phyloP scores from a whole-genome alignment of 2,797 vertebrate species.

The Xyrichtys novacula region DNA sequence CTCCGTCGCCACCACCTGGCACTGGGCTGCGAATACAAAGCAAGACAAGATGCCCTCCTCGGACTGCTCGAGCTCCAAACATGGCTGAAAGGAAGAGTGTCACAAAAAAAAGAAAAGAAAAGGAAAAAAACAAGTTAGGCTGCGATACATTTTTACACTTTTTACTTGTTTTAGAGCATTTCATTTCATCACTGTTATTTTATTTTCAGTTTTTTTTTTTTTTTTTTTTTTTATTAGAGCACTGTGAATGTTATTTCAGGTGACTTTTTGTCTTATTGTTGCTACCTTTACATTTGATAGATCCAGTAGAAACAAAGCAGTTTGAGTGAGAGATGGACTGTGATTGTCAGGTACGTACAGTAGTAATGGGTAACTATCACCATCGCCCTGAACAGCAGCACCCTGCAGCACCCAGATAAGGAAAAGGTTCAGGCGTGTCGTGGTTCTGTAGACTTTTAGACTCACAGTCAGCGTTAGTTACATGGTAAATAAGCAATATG shows the following conservation, averaged over 20 bases:
- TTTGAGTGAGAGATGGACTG: constrained; percentile 35
- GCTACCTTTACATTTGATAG: constrained; percentile 62
- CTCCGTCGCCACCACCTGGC: constrained; percentile 77
- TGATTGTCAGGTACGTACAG: constrained; percentile 24
- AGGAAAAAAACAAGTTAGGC: constrained; percentile 47
- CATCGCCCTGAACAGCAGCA: constrained; percentile 4
- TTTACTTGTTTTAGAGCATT: constrained; percentile 65
- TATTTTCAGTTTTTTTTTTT: constrained; percentile 48
- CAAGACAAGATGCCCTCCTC: constrained; percentile 48
- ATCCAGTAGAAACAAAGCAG: constrained; percentile 47
- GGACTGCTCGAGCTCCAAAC: constrained; percentile 28
- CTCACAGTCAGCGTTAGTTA: constrained; percentile 23
- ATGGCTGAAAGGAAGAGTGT: constrained; percentile 52
- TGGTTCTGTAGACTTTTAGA: constrained; percentile 26
- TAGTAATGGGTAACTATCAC: constrained; percentile 4
- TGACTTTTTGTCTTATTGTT: constrained; percentile 70
- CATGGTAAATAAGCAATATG: constrained; percentile 25
- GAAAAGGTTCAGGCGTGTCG: constrained; percentile 10
- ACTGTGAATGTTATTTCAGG: constrained; percentile 84
- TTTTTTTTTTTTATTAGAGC: constrained; percentile 71
- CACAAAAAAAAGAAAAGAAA: constrained; percentile 29
- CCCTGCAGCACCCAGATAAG: constrained; percentile 8
- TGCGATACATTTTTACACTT: constrained; percentile 48
- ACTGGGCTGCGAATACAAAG: constrained; percentile 55
- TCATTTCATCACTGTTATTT: constrained; percentile 62